A percentile compares a stretch with the other conserved stretches of the same genome.
These are phyloP conservation scores for Phalera bucephala DNA, from an alignment of 2,888 invertebrate species.

Conservation along the genomic window DNA sequence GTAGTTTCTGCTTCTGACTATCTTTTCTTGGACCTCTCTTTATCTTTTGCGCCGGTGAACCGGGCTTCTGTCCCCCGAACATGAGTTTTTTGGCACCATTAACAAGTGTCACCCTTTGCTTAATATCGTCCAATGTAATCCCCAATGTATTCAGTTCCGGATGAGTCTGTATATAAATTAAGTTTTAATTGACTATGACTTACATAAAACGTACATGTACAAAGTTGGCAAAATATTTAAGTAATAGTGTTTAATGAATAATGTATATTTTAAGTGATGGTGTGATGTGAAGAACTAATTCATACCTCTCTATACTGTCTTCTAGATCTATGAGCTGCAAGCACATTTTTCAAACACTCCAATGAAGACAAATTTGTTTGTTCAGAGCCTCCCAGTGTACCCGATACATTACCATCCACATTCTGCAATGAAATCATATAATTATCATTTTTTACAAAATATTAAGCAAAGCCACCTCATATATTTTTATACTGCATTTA, in stretches of 20 bases:
- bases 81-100: constrained; percentile 79
- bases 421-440: constrained; percentile 50
- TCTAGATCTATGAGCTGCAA: constrained; percentile 87
- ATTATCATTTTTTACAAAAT: too few relatives aligned
- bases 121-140: constrained; percentile 86
- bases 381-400: constrained; percentile 63
- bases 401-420: constrained; percentile 59
- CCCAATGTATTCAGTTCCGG: constrained; percentile 90
- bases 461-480: too few relatives aligned
- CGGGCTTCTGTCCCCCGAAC: constrained; percentile 70
- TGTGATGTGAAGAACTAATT: too few relatives aligned
- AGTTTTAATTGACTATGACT: too few relatives aligned
- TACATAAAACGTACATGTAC: too few relatives aligned
- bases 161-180: constrained; percentile 81
- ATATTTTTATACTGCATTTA: too few relatives aligned
- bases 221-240: too few relatives aligned
- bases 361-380: constrained; percentile 74
- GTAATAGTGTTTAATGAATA: too few relatives aligned
- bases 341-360: constrained; percentile 86
- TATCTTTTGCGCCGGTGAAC: constrained; percentile 54
- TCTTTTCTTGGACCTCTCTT: constrained; percentile 65
- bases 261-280: not conserved
- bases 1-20: constrained; percentile 46
- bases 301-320: constrained; percentile 87
- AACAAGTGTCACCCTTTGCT: constrained; percentile 77